phyloP scores from a whole-genome alignment of 1,140 invertebrate genomes.

The Agrypnia vestita region DNA sequence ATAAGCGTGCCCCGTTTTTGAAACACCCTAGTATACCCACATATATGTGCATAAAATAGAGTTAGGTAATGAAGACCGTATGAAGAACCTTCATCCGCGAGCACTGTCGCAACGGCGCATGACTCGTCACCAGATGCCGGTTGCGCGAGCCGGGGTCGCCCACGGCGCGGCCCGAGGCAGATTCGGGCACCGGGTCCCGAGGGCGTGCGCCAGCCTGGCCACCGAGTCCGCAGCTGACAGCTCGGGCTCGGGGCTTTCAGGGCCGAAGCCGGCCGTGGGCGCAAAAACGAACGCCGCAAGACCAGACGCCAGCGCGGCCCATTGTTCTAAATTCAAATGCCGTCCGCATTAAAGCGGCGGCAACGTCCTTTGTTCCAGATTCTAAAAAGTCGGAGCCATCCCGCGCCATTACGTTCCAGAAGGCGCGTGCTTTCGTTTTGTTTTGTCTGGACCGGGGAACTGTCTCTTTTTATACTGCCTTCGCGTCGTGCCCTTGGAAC shows the following conservation, averaged over 20 bases:
- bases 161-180: constrained; percentile 1
- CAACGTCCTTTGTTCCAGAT: constrained; percentile 16
- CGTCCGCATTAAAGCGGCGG: constrained; percentile 7
- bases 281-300: constrained; percentile 24
- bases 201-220: constrained; percentile 3
- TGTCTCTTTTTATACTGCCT: neutral
- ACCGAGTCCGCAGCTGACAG: neutral
- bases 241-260: constrained; percentile 16
- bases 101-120: neutral
- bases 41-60: too few species aligned
- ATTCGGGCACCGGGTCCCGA: constrained; percentile 26
- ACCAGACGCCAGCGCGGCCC: constrained; percentile 16
- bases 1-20: too few species aligned
- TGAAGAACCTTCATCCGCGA: neutral
- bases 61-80: too few species aligned
- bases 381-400: constrained; percentile 5
- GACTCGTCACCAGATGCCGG: constrained; percentile 18
- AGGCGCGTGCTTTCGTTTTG: neutral
- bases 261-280: constrained; percentile 31
- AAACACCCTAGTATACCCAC: too few species aligned
- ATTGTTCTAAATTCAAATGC: constrained; percentile 38
- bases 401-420: neutral
- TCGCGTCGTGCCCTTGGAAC: too few species aligned
- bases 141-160: constrained; percentile 2
- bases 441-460: neutral